These are phyloP conservation scores for Proteles cristata DNA, from an alignment of 2,113 vertebrate genomes.

Conservation along the genomic window DNA sequence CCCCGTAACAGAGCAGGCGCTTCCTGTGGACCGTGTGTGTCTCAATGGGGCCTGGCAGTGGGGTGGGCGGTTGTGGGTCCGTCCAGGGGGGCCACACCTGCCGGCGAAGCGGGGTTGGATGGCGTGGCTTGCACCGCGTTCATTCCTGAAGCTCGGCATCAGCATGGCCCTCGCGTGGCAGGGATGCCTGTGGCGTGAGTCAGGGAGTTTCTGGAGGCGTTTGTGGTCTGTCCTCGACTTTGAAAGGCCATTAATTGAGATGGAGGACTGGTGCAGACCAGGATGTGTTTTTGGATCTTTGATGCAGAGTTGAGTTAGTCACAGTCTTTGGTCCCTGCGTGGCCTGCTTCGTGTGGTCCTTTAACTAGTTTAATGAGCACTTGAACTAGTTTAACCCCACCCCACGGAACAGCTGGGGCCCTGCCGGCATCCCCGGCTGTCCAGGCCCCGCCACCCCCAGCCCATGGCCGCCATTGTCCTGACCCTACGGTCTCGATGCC, in stretches of 20 bases:
- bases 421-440: neutral
- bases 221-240: neutral
- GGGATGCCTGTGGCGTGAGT: neutral
- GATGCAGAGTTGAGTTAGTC: neutral
- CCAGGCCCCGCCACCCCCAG: no score
- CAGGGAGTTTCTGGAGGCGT: neutral
- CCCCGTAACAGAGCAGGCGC: neutral
- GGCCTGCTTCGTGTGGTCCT: neutral
- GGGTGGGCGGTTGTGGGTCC: neutral
- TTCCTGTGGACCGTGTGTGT: neutral
- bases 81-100: neutral
- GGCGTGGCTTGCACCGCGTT: neutral
- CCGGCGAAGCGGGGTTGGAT: neutral
- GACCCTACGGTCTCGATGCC: neutral
- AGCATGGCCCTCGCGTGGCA: neutral
- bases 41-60: accelerated
- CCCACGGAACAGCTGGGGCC: neutral
- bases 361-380: neutral
- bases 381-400: neutral
- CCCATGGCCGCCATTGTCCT: accelerated
- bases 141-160: accelerated
- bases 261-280: neutral
- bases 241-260: neutral
- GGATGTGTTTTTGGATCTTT: neutral
- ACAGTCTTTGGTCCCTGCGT: neutral